Percentiles rank a stretch among this genome's conserved stretches.
phyloP scores from a whole-genome alignment of 2,888 invertebrate species.

The Apeira syringaria region DNA sequence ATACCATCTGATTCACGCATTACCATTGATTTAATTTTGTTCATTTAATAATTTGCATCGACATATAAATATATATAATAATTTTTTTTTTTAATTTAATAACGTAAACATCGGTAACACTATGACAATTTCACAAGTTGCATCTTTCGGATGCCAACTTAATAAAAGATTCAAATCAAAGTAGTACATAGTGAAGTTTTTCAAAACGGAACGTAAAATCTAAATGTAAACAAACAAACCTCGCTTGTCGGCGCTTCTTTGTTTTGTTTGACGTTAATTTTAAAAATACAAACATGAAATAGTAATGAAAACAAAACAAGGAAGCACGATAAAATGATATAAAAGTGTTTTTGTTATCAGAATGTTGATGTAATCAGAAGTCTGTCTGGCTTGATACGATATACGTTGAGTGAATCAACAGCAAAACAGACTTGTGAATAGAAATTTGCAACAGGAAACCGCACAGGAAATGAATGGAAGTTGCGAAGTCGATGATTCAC shows the following conservation, averaged over 20 bases:
- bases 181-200: too few species aligned
- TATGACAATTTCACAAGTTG: too few species aligned
- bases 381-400: background rate
- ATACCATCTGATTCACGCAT: too few species aligned
- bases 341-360: conserved; percentile 21
- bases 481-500: conserved; percentile 55
- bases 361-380: conserved; percentile 4
- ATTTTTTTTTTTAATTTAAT: too few species aligned
- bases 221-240: too few species aligned
- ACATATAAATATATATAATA: too few species aligned
- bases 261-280: conserved; percentile 64
- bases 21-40: too few species aligned
- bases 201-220: too few species aligned
- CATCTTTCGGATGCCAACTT: too few species aligned
- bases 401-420: background rate
- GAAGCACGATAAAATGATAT: conserved; percentile 30
- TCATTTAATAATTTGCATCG: too few species aligned
- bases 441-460: conserved; percentile 51
- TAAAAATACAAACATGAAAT: conserved; percentile 42
- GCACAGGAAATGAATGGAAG: conserved; percentile 69
- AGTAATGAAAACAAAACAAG: conserved; percentile 49
- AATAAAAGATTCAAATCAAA: too few species aligned
- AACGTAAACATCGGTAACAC: too few species aligned
- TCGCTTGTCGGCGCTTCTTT: background rate
- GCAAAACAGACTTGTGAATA: conserved; percentile 6